Evolutionary conservation across 1,140 invertebrate genomes (phyloP), one percentile per base, ranked within the genome.

Genomic region (Leptinotarsa lineolata): DNA sequence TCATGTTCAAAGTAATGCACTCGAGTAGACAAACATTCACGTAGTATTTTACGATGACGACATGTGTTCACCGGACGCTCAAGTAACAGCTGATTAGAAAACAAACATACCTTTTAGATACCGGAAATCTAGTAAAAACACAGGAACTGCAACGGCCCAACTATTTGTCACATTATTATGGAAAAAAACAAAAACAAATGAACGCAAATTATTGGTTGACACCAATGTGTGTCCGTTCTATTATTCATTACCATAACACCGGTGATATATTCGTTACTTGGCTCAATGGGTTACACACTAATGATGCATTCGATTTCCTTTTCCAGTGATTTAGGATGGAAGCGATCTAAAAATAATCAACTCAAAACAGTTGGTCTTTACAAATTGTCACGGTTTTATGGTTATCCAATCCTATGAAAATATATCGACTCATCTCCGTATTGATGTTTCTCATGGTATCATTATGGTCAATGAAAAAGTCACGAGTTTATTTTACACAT

Each of bases 21-120:
- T 11, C 11, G 30, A 11, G 2, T 39, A 8, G 30, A 39, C 30
- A 39, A 39, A 39, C 30, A 39, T 39, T 39, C 30, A 39, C 30
- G 30, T 39, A 11, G 30, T 39, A 11, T 39, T 39, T 39, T 2
- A 39, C 30, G 30, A 11, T 39, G 30, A 39, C 30, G 30, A 39
- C 30, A 39, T 39, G 8, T 39, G 30, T 39, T 39, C 30, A 65
- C 63, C 63, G 63, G 63, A 65, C 63, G 63, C 24, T 65, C 15
- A 65, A 22, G 63, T 65, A 65, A 65, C 63, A 65, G 63, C 63
- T 65, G 63, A 65, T 65, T 65, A 65, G 20, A 12, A 65, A 22
- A 39, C 63, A 65, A 24, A 65, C 63, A 22, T 39, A 22, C 63
- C 24, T 65, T 24, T 65, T 65, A 65, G 21, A 39, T 12, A 22